Percentiles rank a stretch among this genome's conserved stretches.
Conservation (phyloP, 2,888 invertebrate species). For the Pseudococcus viburni region DNA sequence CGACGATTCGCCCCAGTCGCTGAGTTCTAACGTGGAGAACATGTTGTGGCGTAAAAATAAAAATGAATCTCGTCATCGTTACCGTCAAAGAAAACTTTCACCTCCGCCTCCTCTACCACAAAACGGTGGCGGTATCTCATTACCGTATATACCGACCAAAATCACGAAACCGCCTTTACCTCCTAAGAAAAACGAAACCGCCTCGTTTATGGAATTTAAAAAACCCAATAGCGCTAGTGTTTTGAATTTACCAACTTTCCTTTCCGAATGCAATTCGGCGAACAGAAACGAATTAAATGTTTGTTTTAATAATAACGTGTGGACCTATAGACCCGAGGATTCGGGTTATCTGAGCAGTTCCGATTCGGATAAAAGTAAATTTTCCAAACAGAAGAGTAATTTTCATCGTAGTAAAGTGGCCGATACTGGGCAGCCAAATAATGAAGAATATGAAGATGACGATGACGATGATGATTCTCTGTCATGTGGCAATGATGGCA, state of each 20-base stretch:
- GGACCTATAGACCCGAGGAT: constrained; percentile 77
- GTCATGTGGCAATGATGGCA: constrained; percentile 55
- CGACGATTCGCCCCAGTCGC: constrained; percentile 65
- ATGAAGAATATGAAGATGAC: constrained; percentile 82
- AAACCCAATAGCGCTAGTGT: constrained; percentile 4
- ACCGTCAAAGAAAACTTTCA: constrained; percentile 65
- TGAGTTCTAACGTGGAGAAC: constrained; percentile 40
- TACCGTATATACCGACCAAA: constrained; percentile 72
- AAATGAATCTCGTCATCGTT: constrained; percentile 44
- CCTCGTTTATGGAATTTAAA: constrained; percentile 73
- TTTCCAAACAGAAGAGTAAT: not conserved
- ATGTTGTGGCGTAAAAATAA: constrained; percentile 54
- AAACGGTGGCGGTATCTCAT: not conserved
- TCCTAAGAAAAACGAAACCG: constrained; percentile 69
- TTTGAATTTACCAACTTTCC: constrained; percentile 40
- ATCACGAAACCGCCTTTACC: constrained; percentile 69
- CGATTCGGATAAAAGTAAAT: constrained; percentile 61
- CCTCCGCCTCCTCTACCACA: constrained; percentile 69
- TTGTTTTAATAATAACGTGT: constrained; percentile 63
- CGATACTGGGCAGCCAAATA: constrained; percentile 75
- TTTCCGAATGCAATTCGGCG: constrained; percentile 41
- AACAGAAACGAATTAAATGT: constrained; percentile 56
- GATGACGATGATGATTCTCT: constrained; percentile 72
- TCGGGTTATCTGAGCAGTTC: constrained; percentile 86
- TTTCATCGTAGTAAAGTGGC: not conserved